phyloP scores from a whole-genome alignment of 2,113 vertebrate species.

The Tetraodon nigroviridis region DNA sequence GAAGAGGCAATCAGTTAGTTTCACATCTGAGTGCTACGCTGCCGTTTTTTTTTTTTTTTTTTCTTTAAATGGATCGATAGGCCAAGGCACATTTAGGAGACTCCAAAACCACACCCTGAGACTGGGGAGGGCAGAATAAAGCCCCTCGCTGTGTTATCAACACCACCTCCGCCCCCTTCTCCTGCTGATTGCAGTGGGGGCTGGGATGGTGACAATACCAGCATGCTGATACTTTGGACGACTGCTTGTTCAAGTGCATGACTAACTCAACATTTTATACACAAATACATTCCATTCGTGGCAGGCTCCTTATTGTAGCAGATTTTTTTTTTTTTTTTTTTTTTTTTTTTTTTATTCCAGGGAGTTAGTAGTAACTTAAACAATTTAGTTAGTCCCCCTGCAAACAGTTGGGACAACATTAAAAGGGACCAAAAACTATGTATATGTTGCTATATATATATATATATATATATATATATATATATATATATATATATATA shows the following conservation, averaged over 20 bases:
- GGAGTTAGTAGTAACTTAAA: slow-evolving; percentile 31
- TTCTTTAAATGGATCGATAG: slow-evolving; percentile 72
- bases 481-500: background rate
- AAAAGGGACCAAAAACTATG: slow-evolving; percentile 50
- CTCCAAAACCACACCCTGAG: slow-evolving; percentile 60
- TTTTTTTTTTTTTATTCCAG: slow-evolving; percentile 23
- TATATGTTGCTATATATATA: slow-evolving; percentile 17
- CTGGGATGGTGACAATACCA: slow-evolving; percentile 42
- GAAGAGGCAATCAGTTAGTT: slow-evolving; percentile 64
- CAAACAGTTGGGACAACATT: slow-evolving; percentile 61
- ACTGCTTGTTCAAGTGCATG: slow-evolving; percentile 56
- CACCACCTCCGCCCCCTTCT: slow-evolving; percentile 37
- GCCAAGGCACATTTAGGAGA: slow-evolving; percentile 66
- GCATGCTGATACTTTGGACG: slow-evolving; percentile 20
- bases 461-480: slow-evolving; percentile 1
- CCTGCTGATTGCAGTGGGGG: slow-evolving; percentile 52
- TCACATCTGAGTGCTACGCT: slow-evolving; percentile 71
- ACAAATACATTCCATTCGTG: slow-evolving; percentile 41
- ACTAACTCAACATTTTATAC: slow-evolving; percentile 25
- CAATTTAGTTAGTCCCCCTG: slow-evolving; percentile 53
- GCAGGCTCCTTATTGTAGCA: slow-evolving; percentile 26
- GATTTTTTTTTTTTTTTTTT: slow-evolving; percentile 52
- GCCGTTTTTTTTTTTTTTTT: slow-evolving; percentile 63
- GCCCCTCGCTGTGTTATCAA: slow-evolving; percentile 44
- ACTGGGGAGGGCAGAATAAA: slow-evolving; percentile 45